Conservation (phyloP, 2,113 vertebrate species). For the Scatophagus argus region DNA sequence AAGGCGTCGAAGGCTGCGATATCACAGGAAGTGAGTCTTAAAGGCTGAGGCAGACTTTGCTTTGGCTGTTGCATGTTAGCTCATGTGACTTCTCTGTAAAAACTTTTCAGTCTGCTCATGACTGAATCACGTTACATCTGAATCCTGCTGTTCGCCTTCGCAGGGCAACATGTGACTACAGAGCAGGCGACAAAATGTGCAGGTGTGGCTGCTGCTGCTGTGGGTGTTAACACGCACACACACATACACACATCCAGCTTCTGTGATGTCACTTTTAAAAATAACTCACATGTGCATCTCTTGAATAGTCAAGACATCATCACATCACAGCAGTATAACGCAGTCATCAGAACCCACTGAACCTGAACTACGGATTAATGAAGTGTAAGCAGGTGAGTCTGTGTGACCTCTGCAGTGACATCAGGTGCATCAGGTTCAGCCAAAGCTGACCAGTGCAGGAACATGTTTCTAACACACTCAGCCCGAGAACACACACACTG, state of each 20-base stretch:
- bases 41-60: too few relatives aligned
- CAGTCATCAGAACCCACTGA: background rate
- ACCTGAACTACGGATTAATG: too few relatives aligned
- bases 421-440: too few relatives aligned
- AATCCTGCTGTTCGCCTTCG: background rate
- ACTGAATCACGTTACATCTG: too few relatives aligned
- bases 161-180: background rate
- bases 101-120: too few relatives aligned
- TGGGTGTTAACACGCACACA: background rate
- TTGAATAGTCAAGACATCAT: conserved; percentile 24
- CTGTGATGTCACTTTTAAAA: background rate
- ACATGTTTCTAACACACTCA: background rate
- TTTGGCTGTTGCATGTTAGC: too few relatives aligned
- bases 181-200: conserved; percentile 8
- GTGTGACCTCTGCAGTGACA: background rate
- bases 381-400: background rate
- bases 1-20: too few relatives aligned
- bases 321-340: background rate
- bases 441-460: background rate
- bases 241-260: background rate
- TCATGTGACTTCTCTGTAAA: too few relatives aligned
- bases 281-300: conserved; percentile 7
- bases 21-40: too few relatives aligned
- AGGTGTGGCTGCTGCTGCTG: conserved; percentile 7
- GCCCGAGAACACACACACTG: background rate